Percentiles rank a stretch among this genome's conserved stretches.
Conservation (phyloP, 2,888 invertebrate species). For the Atherix ibis region DNA sequence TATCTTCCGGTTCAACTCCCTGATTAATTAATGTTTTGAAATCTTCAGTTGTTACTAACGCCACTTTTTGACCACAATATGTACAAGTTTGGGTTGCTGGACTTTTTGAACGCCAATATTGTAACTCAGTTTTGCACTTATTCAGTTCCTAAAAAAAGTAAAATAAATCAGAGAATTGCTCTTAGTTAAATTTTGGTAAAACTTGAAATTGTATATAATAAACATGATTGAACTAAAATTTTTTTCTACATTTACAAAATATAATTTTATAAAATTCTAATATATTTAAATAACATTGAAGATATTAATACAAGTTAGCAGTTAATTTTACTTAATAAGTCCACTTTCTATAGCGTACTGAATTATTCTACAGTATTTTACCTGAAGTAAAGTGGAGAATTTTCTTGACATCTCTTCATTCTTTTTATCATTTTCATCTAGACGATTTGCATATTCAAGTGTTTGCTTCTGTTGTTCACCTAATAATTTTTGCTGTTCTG, state of each 20-base stretch:
- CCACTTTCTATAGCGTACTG: no score
- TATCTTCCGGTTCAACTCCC: constrained; percentile 39
- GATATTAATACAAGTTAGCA: neutral
- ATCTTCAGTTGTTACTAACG: constrained; percentile 40
- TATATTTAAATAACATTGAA: constrained; percentile 3
- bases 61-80: constrained; percentile 50
- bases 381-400: constrained; percentile 73
- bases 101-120: constrained; percentile 81
- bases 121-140: constrained; percentile 81
- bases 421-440: constrained; percentile 81
- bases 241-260: no score
- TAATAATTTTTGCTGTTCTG: constrained; percentile 56
- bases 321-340: no score
- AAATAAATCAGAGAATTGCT: no score
- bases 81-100: constrained; percentile 62
- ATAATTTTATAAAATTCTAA: no score
- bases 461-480: constrained; percentile 62
- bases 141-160: constrained; percentile 55
- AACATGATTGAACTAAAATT: no score
- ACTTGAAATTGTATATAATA: no score
- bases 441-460: constrained; percentile 63
- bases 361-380: no score
- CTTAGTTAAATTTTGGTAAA: no score
- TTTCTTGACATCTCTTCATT: constrained; percentile 80
- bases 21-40: constrained; percentile 44